Conservation (phyloP, 2,113 vertebrate genomes). For the Takifugu flavidus region DNA sequence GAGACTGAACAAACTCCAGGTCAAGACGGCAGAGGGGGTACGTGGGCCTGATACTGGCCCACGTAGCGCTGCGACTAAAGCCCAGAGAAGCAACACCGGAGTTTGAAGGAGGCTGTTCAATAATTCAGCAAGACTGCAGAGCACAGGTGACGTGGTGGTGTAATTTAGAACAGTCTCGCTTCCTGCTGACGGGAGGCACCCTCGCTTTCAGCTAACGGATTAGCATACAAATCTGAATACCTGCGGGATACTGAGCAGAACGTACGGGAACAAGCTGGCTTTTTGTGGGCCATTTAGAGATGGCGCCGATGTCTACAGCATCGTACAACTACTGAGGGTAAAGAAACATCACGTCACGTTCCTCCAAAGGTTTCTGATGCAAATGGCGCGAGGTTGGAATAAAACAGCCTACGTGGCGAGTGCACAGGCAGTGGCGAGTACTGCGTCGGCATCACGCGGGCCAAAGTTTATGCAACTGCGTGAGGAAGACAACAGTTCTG, state of each 20-base stretch:
- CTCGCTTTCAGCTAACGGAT: not conserved
- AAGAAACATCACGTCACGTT: slow-evolving; percentile 15
- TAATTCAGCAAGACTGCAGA: slow-evolving; percentile 41
- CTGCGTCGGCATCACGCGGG: slow-evolving; percentile 51
- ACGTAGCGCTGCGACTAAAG: slow-evolving; percentile 15
- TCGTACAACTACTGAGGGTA: not conserved
- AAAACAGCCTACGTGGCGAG: slow-evolving; percentile 21
- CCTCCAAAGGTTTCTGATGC: slow-evolving; percentile 3
- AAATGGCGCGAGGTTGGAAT: slow-evolving; percentile 14
- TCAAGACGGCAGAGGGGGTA: no score
- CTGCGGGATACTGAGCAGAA: not conserved
- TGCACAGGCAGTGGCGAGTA: slow-evolving; percentile 40
- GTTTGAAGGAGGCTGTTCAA: slow-evolving; percentile 25
- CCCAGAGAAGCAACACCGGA: slow-evolving; percentile 23
- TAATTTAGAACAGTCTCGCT: not conserved
- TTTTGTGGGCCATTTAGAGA: slow-evolving; percentile 2
- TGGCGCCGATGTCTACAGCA: not conserved
- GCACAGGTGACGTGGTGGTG: not conserved
- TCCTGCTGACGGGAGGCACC: not conserved
- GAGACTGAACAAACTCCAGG: slow-evolving; percentile 9
- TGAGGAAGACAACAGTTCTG: slow-evolving; percentile 58
- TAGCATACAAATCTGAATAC: slow-evolving; percentile 11
- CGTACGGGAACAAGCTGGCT: not conserved
- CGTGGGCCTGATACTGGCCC: slow-evolving; percentile 2
- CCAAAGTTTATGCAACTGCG: slow-evolving; percentile 59